Conservation (phyloP, 2,888 invertebrate species). For the Nemurella pictetii region DNA sequence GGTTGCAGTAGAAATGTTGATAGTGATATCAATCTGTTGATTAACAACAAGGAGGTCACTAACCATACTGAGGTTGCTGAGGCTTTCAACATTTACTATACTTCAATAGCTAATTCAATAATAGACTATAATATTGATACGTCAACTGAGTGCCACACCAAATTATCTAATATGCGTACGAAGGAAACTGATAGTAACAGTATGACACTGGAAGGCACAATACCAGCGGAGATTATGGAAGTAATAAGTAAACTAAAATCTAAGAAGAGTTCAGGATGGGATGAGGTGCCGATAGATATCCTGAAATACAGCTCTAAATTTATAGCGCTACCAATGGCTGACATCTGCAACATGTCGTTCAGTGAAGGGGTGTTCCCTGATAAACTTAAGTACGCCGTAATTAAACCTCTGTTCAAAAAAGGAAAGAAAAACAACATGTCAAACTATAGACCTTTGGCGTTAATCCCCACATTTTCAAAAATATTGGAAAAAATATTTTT, state of each 20-base stretch:
- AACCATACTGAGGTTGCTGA: no score
- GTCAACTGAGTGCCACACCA: no score
- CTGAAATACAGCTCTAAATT: neutral
- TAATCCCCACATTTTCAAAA: constrained; percentile 23
- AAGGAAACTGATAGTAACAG: neutral
- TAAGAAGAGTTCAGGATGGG: neutral
- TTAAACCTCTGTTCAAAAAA: constrained; percentile 23
- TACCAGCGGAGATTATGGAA: constrained; percentile 1
- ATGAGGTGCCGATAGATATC: neutral
- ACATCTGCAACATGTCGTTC: constrained; percentile 14
- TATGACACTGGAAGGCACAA: neutral
- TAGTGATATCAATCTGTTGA: no score
- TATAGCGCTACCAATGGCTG: neutral
- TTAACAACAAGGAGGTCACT: no score
- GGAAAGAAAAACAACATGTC: neutral
- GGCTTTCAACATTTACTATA: no score
- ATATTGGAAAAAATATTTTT: constrained; percentile 10
- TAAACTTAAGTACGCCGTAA: constrained; percentile 5
- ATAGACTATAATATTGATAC: no score
- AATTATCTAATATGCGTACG: no score
- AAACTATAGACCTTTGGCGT: constrained; percentile 17
- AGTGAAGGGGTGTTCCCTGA: constrained; percentile 16
- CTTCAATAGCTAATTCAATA: no score
- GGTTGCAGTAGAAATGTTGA: no score
- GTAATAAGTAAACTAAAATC: constrained; percentile 12